Conservation (phyloP, 2,797 vertebrate genomes). For the Enteromius paludinosus region DNA sequence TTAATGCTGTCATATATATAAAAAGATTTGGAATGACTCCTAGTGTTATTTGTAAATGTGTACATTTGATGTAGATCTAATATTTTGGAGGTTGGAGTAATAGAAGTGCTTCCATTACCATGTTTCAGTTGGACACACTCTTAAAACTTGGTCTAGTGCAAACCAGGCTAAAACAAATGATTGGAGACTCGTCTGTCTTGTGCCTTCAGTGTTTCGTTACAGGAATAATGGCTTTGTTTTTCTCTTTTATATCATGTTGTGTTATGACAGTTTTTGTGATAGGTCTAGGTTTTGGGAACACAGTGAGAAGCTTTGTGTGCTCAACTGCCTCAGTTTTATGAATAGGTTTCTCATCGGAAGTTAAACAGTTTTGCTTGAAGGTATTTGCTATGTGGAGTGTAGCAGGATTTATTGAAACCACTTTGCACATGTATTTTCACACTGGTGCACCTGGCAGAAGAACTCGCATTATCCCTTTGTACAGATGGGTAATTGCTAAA, state of each 20-base stretch:
- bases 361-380: constrained; percentile 4
- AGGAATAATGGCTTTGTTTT: not conserved
- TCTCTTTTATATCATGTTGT: not conserved
- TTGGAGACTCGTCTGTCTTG: constrained; percentile 1
- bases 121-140: not conserved
- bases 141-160: not conserved
- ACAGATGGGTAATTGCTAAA: constrained; percentile 48
- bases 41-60: not conserved
- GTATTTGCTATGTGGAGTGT: constrained; percentile 11
- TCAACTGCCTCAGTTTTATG: constrained; percentile 19
- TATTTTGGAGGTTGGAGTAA: not conserved
- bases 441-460: constrained; percentile 27
- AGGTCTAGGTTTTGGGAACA: not conserved
- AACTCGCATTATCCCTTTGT: constrained; percentile 24
- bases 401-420: not conserved
- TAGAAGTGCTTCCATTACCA: not conserved
- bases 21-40: not conserved
- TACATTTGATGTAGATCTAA: not conserved
- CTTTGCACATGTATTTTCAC: constrained; percentile 35
- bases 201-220: constrained; percentile 7
- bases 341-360: constrained; percentile 17
- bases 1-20: not conserved
- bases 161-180: not conserved
- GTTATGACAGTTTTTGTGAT: constrained; percentile 23
- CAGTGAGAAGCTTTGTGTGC: not conserved